These are phyloP conservation scores for Zosterops borbonicus DNA, from an alignment of 2,113 vertebrate species.

Conservation along the genomic window DNA sequence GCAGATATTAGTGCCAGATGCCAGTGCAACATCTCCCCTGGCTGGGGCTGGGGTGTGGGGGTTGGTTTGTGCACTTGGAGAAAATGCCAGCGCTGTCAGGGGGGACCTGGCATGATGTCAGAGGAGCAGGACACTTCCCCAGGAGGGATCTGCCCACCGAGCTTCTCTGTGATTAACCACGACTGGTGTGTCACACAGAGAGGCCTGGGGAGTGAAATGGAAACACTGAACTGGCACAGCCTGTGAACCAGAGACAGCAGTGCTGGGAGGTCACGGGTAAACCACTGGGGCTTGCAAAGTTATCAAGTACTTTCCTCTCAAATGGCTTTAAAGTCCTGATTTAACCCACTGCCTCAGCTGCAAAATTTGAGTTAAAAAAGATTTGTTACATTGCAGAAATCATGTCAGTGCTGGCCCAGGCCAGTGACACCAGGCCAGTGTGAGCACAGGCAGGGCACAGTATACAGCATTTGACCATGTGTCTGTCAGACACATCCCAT, in stretches of 20 bases:
- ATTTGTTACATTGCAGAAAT: neutral
- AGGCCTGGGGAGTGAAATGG: neutral
- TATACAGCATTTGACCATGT: fast-evolving
- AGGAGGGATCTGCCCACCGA: slow-evolving; percentile 23
- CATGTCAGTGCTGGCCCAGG: neutral
- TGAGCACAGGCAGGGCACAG: neutral
- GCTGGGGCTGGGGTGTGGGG: slow-evolving; percentile 29
- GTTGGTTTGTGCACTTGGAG: slow-evolving; percentile 23
- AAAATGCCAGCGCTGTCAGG: slow-evolving; percentile 19
- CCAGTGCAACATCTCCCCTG: slow-evolving; percentile 63
- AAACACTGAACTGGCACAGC: neutral
- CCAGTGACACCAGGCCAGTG: neutral
- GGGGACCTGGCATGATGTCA: neutral
- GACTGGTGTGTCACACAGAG: neutral
- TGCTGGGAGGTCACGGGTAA: neutral
- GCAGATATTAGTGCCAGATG: slow-evolving; percentile 83
- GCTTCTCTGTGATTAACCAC: neutral
- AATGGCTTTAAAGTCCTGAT: neutral
- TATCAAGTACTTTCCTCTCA: neutral
- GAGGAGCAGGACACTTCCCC: slow-evolving; percentile 10
- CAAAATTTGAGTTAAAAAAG: neutral
- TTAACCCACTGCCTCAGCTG: neutral
- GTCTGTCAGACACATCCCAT: neutral
- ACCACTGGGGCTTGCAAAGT: neutral
- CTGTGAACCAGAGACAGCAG: neutral